Base-by-base conservation (phyloP, 1,140 invertebrate species). In the Linepithema humile region DNA sequence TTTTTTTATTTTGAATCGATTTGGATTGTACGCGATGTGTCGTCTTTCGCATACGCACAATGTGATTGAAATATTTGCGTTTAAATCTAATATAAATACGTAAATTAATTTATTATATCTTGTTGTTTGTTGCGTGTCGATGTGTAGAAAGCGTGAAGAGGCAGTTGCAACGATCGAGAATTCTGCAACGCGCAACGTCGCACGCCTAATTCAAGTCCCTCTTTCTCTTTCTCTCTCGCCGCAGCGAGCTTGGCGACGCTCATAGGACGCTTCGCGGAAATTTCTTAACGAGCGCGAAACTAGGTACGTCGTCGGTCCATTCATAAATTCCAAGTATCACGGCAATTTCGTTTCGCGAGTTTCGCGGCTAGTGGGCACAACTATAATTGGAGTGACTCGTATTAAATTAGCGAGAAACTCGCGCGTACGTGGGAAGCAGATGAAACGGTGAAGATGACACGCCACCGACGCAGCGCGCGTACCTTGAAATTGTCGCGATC, bases 301-400 rank as follows among this genome's bases (percentile, higher is more conserved):
- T 69, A 80, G 62, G 64, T 69, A 80, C 35, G 62, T 29, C 74
- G 59, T 65, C 59, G 59, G 48, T 80, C 75, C 75, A 69, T 80
- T 80, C 75, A 80, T 80, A 80, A 80, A 80, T 80, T 80, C 75
- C 48, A 48, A n/a, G 75, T 80, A 80, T 80, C 75, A 32, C 65
- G 75, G 75, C 64, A 80, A 69, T 80, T 80, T 69, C 12, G 75
- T 80, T 80, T 80, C 64, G n/a, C 75, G 75, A 69, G 75, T 80
- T 80, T 80, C 64, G 75, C 75, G 75, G 23, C 74, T 78, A 67
- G 74, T 78, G 45, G 74, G 35, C 64, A 80, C 75, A 35, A 55
- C 62, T 80, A 59, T 80, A 80, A 80, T 80, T 69, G 75, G 48
- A 78, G 75, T 69, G 75, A 80, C 75, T 80, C 75, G 75, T 29